Conservation (phyloP, 1,140 invertebrate species). For the Mesaphorura yosii region DNA sequence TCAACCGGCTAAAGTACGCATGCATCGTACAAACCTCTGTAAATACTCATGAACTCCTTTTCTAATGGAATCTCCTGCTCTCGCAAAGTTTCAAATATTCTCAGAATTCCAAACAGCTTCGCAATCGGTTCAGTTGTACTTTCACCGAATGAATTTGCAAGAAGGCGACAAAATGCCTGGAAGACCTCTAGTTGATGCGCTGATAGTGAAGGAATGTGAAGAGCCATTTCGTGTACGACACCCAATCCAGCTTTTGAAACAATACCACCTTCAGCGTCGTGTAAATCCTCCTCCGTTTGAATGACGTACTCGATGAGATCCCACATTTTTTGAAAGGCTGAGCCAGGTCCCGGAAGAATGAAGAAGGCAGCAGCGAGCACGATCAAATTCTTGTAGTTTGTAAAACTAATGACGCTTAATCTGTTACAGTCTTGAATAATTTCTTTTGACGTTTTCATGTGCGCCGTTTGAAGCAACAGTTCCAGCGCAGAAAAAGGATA, state of each 20-base stretch:
- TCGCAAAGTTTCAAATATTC: slow-evolving; percentile 14
- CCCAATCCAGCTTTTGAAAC: background rate
- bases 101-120: background rate
- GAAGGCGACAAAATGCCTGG: slow-evolving; percentile 2
- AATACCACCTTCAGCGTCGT: background rate
- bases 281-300: background rate
- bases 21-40: slow-evolving; percentile 6
- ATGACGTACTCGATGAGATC: slow-evolving; percentile 7
- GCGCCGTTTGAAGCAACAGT: background rate
- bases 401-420: slow-evolving; percentile 4
- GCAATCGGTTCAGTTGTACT: background rate
- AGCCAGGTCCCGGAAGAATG: background rate
- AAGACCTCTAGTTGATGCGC: slow-evolving; percentile 9
- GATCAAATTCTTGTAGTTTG: slow-evolving; percentile 9
- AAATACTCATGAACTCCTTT: slow-evolving; percentile 18
- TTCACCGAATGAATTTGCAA: slow-evolving; percentile 6
- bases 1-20: no score
- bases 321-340: slow-evolving; percentile 8
- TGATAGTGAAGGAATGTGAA: background rate
- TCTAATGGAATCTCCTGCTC: slow-evolving; percentile 27
- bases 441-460: background rate
- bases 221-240: background rate
- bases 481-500: slow-evolving; percentile 13
- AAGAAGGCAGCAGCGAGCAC: slow-evolving; percentile 2
- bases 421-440: slow-evolving; percentile 7